Conservation (phyloP, 2,113 vertebrate species). For the Dendrocopos noguchii region DNA sequence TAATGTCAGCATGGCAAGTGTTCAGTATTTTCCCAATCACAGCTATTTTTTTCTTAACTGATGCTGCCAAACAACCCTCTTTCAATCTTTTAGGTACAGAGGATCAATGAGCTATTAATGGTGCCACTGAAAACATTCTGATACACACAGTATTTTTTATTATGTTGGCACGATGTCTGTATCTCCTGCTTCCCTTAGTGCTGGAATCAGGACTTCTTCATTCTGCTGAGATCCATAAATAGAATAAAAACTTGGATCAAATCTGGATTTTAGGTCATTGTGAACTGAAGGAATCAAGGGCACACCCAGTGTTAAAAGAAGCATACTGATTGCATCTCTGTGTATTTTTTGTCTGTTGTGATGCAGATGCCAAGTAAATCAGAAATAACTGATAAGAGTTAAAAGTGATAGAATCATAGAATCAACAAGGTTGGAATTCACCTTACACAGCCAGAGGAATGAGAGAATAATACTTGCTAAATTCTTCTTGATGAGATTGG, state of each 20-base stretch:
- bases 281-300: background rate
- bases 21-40: background rate
- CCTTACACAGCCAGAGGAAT: background rate
- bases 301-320: background rate
- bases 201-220: background rate
- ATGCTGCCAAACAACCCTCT: background rate
- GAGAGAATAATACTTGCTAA: background rate
- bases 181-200: background rate
- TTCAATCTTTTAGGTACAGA: background rate
- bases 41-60: background rate
- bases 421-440: background rate
- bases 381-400: constrained; percentile 27
- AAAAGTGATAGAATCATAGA: background rate
- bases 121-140: background rate
- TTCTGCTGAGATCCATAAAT: background rate
- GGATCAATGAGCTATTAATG: background rate
- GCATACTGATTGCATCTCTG: background rate
- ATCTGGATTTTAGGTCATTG: background rate
- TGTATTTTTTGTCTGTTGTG: constrained; percentile 24
- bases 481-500: background rate
- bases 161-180: background rate
- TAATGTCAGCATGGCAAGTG: background rate
- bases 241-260: background rate
- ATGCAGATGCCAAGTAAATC: constrained; percentile 30
- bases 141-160: background rate